Percentiles rank a stretch among this genome's conserved stretches.
Evolutionary conservation across 2,888 invertebrate species (phyloP).

Genomic region (Nomada ruficornis): DNA sequence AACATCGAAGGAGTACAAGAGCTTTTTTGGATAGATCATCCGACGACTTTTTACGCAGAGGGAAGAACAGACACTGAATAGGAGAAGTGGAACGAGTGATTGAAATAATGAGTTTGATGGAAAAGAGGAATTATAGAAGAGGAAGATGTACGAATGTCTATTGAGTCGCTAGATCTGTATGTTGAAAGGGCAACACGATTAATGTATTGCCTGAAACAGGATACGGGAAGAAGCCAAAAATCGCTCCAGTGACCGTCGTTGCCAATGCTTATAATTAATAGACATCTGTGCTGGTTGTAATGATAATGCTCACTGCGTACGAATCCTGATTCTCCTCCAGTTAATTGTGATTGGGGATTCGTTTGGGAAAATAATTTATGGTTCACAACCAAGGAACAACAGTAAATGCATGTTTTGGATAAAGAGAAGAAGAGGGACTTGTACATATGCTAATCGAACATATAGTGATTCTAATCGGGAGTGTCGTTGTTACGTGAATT

Average conservation of each 20-base stretch:
- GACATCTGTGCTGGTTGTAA: too few species aligned
- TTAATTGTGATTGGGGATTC: too few species aligned
- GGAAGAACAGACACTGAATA: too few species aligned
- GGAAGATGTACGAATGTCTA: neutral
- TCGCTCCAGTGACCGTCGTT: neutral
- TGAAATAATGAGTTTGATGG: neutral
- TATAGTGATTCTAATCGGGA: slow-evolving; percentile 37
- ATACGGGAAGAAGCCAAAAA: neutral
- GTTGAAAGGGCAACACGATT: neutral
- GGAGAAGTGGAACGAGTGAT: neutral
- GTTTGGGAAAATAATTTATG: too few species aligned
- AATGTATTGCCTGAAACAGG: neutral
- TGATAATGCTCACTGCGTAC: too few species aligned
- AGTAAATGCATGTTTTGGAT: slow-evolving; percentile 29
- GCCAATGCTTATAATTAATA: neutral
- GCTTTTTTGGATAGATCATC: too few species aligned
- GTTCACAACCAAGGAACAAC: neutral
- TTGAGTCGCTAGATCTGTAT: neutral
- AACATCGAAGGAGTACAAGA: too few species aligned
- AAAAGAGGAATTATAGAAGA: neutral
- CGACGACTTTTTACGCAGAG: too few species aligned
- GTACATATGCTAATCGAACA: slow-evolving; percentile 11
- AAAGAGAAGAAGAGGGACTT: slow-evolving; percentile 20
- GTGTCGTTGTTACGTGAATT: slow-evolving; percentile 42
- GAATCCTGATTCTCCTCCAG: too few species aligned